Evolutionary conservation across 2,888 invertebrate species (phyloP).

Genomic region (Cryptosula pallasiana): DNA sequence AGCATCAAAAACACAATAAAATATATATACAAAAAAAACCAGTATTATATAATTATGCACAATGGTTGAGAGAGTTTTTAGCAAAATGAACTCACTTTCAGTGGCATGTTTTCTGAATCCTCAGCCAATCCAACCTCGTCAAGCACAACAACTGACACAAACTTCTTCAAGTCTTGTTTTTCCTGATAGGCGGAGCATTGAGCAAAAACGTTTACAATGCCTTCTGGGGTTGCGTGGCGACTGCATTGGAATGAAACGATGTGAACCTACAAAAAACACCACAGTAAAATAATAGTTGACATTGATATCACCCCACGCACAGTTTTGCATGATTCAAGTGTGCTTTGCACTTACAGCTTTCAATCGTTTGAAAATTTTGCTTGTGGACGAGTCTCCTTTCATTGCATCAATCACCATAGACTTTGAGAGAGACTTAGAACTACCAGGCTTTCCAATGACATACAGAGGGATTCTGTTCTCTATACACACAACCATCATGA

Average conservation of each 20-base stretch:
- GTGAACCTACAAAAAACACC: conserved; percentile 17
- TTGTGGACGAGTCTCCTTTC: conserved; percentile 27
- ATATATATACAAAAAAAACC: too few relatives aligned
- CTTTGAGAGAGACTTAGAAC: conserved; percentile 32
- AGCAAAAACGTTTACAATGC: conserved; percentile 26
- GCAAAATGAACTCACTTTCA: conserved; percentile 24
- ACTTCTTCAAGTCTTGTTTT: conserved; percentile 18
- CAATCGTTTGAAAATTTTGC: conserved; percentile 26
- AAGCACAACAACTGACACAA: conserved; percentile 29
- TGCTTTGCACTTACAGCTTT: conserved; percentile 1
- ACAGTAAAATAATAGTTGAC: background rate
- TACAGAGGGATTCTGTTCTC: conserved; percentile 31
- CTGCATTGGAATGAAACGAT: conserved; percentile 29
- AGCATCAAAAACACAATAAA: too few relatives aligned
- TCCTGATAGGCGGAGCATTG: conserved; percentile 27
- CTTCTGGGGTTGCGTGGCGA: conserved; percentile 27
- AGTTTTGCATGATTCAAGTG: too few relatives aligned
- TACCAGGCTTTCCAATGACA: conserved; percentile 31
- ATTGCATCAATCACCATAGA: conserved; percentile 29
- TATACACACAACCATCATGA: conserved; percentile 31
- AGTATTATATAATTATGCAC: too few relatives aligned
- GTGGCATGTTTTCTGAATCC: conserved; percentile 28
- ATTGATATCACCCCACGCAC: too few relatives aligned
- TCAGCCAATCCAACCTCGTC: conserved; percentile 30
- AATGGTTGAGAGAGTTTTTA: background rate